Percentiles rank a stretch among this genome's conserved stretches.
Evolutionary conservation across 2,888 invertebrate species (phyloP).

Genomic region (Dryomyza anilis): DNA sequence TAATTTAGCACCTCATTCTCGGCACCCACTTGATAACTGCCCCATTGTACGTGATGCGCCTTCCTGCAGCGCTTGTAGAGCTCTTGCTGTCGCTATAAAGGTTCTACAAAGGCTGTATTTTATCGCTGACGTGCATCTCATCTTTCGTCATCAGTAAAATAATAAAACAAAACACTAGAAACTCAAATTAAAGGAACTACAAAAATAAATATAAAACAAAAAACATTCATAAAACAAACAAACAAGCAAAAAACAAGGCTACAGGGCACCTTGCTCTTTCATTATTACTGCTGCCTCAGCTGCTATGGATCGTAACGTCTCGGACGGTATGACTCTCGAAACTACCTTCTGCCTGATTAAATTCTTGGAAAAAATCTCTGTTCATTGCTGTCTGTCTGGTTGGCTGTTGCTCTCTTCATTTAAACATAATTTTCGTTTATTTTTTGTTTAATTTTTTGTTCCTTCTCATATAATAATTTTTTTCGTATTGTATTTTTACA

Average conservation of each 20-base stretch:
- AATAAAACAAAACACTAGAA: too few relatives aligned
- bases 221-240: too few relatives aligned
- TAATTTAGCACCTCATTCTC: slow-evolving; percentile 2
- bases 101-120: too few relatives aligned
- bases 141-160: too few relatives aligned
- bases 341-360: slow-evolving; percentile 7
- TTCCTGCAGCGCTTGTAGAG: slow-evolving; percentile 7
- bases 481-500: neutral
- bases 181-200: neutral
- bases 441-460: neutral
- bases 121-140: slow-evolving; percentile 18
- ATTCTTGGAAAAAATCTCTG: slow-evolving; percentile 17
- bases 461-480: neutral
- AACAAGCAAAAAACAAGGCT: neutral
- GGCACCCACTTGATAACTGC: neutral
- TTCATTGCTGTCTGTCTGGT: neutral
- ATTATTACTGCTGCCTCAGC: neutral
- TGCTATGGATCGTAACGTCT: neutral
- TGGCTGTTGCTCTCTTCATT: neutral
- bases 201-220: too few relatives aligned
- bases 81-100: too few relatives aligned
- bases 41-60: neutral
- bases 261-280: slow-evolving; percentile 12
- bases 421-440: neutral
- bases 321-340: neutral